Base-by-base conservation (phyloP, 2,888 invertebrate genomes). In the Esperia sulphurella region DNA sequence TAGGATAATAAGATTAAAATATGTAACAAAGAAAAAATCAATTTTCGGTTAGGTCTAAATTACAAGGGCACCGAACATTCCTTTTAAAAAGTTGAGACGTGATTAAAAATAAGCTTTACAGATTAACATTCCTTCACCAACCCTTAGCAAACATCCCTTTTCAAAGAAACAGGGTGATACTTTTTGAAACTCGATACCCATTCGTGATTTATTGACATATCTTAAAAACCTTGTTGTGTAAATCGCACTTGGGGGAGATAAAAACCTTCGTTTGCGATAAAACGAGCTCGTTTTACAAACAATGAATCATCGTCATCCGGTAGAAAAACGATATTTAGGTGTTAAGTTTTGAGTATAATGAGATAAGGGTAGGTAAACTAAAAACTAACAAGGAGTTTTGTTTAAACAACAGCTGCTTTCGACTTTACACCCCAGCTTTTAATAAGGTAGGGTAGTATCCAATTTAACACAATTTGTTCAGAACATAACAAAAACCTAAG, bases 201-300 rank as follows among this genome's bases (percentile, higher is more conserved):
- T 81, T 85, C 35, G 77, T 83, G 85, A 88, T 88, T 87, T 88
- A 89, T 87, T 81, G 83, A 79, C 83, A 84, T 83, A 80, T 77
- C 79, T 81, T 72, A 73, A 80, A 81, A 78, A 76, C 79, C 78
- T 81, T 75, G 76, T 77, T 80, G 68, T 68, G 79, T 83, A 81
- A 83, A 83, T 83, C 71, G 78, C 75, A 67, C 71, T 68, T 67
- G 67, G 84, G 84, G 85, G 81, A 85, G 85, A 85, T 85, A 83
- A 82, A n/a, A 79, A 72, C 73, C 14, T 21, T 28, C 35, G 75
- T 78, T 75, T 72, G 72, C 65, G 56, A 46, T 59, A 3, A 21
- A 5, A 8, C 41, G 57, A 52, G 75, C 71, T 88, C 83, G 75
- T 80, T 76, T 88, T 83, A 81, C 87, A 66, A 70, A 79, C 72